Percentiles rank a stretch among this genome's conserved stretches.
These are phyloP conservation scores for Tapera naevia DNA, from an alignment of 2,797 vertebrate genomes.

Conservation along the genomic window DNA sequence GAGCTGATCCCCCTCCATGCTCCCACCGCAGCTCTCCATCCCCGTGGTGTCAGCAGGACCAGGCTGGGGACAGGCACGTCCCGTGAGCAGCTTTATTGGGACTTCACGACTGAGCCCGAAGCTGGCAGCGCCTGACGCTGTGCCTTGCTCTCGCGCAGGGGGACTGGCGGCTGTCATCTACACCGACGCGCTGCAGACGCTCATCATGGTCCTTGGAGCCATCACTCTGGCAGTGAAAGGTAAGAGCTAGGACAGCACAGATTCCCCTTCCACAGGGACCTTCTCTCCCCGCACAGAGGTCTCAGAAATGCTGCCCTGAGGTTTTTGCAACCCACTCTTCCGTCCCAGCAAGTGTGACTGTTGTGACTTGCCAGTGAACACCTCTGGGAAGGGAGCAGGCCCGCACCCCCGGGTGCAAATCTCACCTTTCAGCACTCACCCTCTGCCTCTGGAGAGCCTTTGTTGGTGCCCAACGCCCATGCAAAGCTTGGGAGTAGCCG, in stretches of 20 bases:
- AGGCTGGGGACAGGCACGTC: background rate
- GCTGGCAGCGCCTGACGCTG: rapidly evolving
- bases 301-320: background rate
- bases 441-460: conserved; percentile 21
- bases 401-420: background rate
- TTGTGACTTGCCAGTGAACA: background rate
- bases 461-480: conserved; percentile 36
- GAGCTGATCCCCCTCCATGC: background rate
- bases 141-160: conserved; percentile 71
- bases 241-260: conserved; percentile 46
- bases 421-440: background rate
- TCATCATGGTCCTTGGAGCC: conserved; percentile 90
- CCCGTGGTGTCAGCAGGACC: rapidly evolving
- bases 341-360: background rate
- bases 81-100: background rate
- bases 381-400: background rate
- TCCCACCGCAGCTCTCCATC: background rate
- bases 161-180: conserved; percentile 92
- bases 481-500: conserved; percentile 37
- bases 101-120: rapidly evolving
- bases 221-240: conserved; percentile 86
- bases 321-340: background rate
- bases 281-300: rapidly evolving
- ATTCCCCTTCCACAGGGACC: background rate
- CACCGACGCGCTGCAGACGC: conserved; percentile 88